Conservation (phyloP, 2,797 vertebrate species). For the Pterois miles region DNA sequence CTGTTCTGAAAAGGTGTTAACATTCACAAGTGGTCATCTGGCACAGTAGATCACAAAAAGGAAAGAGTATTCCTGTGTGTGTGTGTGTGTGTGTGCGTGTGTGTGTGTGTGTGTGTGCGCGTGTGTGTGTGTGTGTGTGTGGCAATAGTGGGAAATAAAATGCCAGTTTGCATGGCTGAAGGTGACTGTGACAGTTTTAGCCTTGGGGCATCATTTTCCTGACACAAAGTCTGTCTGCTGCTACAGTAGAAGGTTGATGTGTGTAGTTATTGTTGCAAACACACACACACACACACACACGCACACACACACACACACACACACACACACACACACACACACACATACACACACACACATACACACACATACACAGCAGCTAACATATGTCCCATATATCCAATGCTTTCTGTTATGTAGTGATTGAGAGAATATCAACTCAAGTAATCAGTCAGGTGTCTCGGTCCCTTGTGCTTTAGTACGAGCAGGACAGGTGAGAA, state of each 20-base stretch:
- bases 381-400: neutral
- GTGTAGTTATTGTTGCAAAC: conserved; percentile 30
- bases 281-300: conserved; percentile 18
- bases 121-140: conserved; percentile 16
- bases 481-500: accelerated
- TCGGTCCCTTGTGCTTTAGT: neutral
- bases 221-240: conserved; percentile 54
- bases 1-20: neutral
- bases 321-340: neutral
- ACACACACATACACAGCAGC: too few relatives aligned
- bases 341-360: too few relatives aligned
- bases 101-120: conserved; percentile 2
- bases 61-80: neutral
- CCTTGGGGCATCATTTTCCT: conserved; percentile 62
- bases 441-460: neutral
- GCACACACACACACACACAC: neutral
- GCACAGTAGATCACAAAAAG: neutral
- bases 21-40: neutral
- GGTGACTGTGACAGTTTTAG: conserved; percentile 69
- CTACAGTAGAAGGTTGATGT: conserved; percentile 53
- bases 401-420: neutral
- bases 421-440: neutral
- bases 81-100: conserved; percentile 10
- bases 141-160: neutral
- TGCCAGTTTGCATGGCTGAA: conserved; percentile 67